A percentile compares a stretch with the other conserved stretches of the same genome.
Evolutionary conservation across 2,888 invertebrate genomes (phyloP).

Genomic region (Heliconius sara): DNA sequence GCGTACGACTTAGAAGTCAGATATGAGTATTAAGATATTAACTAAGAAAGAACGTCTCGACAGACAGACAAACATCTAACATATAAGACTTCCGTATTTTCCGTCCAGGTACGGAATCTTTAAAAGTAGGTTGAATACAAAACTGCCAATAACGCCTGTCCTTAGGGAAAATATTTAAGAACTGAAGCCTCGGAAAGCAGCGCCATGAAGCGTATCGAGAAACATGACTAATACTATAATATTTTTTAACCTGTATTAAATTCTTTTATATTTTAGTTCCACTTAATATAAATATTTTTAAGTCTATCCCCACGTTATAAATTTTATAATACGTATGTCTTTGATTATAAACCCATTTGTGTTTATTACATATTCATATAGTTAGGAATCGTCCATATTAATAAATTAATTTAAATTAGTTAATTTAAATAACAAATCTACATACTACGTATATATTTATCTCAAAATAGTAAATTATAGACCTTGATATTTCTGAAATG

Average conservation of each 20-base stretch:
- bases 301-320: neutral
- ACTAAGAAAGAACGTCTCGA: too few relatives aligned
- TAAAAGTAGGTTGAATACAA: neutral
- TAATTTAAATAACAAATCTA: neutral
- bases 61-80: too few relatives aligned
- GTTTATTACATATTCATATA: neutral
- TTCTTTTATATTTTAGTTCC: too few relatives aligned
- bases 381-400: neutral
- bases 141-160: neutral
- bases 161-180: neutral
- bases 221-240: neutral
- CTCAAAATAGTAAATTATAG: conserved; percentile 21
- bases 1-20: too few relatives aligned
- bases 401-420: neutral
- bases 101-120: too few relatives aligned
- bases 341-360: neutral
- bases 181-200: neutral
- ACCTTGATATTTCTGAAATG: conserved; percentile 28
- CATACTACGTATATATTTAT: neutral
- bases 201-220: neutral
- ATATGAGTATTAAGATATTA: too few relatives aligned
- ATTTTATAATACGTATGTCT: neutral
- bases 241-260: neutral
- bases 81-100: too few relatives aligned
- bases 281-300: neutral